Evolutionary conservation across 2,888 invertebrate genomes (phyloP).

Genomic region (Nasonia oneida): DNA sequence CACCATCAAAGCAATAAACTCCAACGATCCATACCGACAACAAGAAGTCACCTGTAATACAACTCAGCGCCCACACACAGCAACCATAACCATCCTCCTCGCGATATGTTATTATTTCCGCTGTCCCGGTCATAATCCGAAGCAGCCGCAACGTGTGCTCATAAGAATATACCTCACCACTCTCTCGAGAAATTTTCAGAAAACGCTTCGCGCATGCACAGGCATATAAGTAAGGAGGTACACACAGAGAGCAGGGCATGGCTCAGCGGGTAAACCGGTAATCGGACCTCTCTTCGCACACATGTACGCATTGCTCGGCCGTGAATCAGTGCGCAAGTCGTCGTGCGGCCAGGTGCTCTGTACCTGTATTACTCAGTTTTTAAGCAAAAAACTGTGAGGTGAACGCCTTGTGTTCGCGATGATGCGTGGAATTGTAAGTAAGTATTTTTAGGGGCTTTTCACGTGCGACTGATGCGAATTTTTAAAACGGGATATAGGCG

Average conservation of each 20-base stretch:
- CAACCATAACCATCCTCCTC: neutral
- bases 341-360: slow-evolving; percentile 34
- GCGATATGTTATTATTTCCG: slow-evolving; percentile 31
- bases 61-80: neutral
- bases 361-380: slow-evolving; percentile 3
- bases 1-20: neutral
- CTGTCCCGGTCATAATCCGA: neutral
- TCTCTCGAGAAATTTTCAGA: slow-evolving; percentile 16
- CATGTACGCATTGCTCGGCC: slow-evolving; percentile 39
- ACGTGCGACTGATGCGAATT: neutral
- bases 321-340: slow-evolving; percentile 59
- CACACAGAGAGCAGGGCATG: neutral
- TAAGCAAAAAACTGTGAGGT: slow-evolving; percentile 41
- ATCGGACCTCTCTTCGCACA: slow-evolving; percentile 35
- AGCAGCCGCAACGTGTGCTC: neutral
- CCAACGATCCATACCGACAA: no score
- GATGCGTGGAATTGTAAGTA: neutral
- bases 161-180: neutral
- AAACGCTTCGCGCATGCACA: neutral
- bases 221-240: neutral
- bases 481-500: neutral
- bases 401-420: slow-evolving; percentile 31
- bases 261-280: slow-evolving; percentile 46
- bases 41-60: neutral
- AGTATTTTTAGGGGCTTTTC: slow-evolving; percentile 10